Base-by-base conservation (phyloP, 2,797 vertebrate species). In the Eleutherodactylus coqui region DNA sequence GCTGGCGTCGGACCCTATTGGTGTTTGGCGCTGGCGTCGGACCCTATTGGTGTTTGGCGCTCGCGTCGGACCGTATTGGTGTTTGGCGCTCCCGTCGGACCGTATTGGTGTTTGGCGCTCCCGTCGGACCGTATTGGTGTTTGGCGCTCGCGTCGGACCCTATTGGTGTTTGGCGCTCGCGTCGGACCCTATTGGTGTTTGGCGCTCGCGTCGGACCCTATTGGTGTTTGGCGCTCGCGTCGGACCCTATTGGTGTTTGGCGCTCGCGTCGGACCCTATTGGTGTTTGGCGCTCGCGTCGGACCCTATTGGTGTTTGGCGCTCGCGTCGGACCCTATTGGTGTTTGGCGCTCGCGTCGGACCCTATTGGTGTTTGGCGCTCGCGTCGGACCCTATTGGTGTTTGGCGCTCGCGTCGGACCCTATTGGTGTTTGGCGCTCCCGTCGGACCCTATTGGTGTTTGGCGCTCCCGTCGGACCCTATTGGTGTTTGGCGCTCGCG, bases 381-480 rank as follows among this genome's bases (percentile, higher is more conserved):
- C 29, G 21, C 32, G 86, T 75, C 64, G 14, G 62, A 5, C 51
- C 16, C 5, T 80, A 84, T 80, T 83, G 86, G 79, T 84, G 62
- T 87, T 75, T 79, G 73, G 58, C 60, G 27, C 62, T 10, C 29
- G 21, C 32, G 86, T 75, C 64, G 14, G 62, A 5, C 51, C 16
- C 5, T 80, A 84, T 80, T 83, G 86, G 79, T 84, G 62, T 79
- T n/a, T n/a, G n/a, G n/a, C n/a, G n/a, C n/a, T n/a, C n/a, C n/a
- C n/a, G n/a, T n/a, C n/a, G n/a, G n/a, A n/a, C n/a, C n/a, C n/a
- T n/a, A n/a, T n/a, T n/a, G n/a, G n/a, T n/a, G n/a, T 87, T 75
- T 79, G 73, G 58, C 60, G 27, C 62, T 10, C 29, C 16, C 32
- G 86, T 75, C 64, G 14, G 62, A 5, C 51, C 16, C 5, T 80